Conservation (phyloP, 2,113 vertebrate species). For the Entelurus aequoreus region DNA sequence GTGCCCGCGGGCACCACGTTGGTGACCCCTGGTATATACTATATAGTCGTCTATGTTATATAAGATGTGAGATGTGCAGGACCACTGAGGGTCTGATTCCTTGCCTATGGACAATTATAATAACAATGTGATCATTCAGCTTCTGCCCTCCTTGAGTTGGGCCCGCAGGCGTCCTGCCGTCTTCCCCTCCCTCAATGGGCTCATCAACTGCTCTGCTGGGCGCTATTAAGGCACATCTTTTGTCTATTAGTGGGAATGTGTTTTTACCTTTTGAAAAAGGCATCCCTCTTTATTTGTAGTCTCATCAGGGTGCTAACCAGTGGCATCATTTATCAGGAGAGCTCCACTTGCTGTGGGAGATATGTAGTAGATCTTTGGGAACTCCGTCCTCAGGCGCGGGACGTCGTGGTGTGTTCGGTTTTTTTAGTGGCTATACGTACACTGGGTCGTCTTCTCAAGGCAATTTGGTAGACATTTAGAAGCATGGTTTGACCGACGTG, state of each 20-base stretch:
- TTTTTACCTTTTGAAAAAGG: conserved; percentile 34
- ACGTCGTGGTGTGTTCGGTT: conserved; percentile 17
- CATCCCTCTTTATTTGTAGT: conserved; percentile 26
- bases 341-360: conserved; percentile 17
- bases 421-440: conserved; percentile 11
- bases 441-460: conserved; percentile 8
- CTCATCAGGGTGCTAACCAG: conserved; percentile 19
- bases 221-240: conserved; percentile 26
- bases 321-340: conserved; percentile 25
- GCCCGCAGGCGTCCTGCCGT: conserved; percentile 30
- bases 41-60: no score
- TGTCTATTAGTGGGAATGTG: conserved; percentile 42
- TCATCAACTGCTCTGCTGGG: conserved; percentile 35
- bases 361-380: conserved; percentile 17
- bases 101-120: conserved; percentile 13
- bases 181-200: conserved; percentile 20
- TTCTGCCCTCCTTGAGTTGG: conserved; percentile 19
- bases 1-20: no score
- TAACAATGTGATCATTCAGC: conserved; percentile 21
- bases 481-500: background rate
- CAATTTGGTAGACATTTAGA: conserved; percentile 9
- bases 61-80: background rate
- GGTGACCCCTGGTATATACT: no score
- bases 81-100: conserved; percentile 19
- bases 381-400: conserved; percentile 8